Percentiles rank a stretch among this genome's conserved stretches.
phyloP scores from a whole-genome alignment of 2,797 vertebrate species.

The Sebastes itinus region DNA sequence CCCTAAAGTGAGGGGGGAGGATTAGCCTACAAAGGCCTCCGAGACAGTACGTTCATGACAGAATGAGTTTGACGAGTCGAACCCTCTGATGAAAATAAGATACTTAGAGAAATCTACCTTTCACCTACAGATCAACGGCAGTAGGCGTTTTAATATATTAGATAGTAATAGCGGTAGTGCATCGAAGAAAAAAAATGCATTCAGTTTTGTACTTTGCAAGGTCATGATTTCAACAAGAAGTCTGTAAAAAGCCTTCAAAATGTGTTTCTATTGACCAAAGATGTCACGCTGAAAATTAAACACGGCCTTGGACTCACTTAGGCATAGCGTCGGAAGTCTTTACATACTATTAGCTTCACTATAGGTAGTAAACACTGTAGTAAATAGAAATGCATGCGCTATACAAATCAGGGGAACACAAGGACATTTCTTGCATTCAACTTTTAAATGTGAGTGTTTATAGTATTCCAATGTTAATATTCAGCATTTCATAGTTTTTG shows the following conservation, averaged over 20 bases:
- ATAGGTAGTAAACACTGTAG: background rate
- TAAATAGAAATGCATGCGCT: background rate
- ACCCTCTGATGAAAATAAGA: constrained; percentile 14
- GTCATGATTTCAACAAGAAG: background rate
- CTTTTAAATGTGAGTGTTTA: background rate
- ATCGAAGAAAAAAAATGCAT: background rate
- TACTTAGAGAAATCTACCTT: background rate
- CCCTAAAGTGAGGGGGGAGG: constrained; percentile 28
- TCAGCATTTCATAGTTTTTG: background rate
- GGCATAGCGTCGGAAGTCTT: background rate
- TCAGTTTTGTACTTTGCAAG: background rate
- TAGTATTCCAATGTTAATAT: background rate
- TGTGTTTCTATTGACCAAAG: background rate
- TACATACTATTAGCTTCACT: background rate
- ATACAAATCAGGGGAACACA: background rate
- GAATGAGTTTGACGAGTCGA: constrained; percentile 23
- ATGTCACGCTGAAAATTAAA: background rate
- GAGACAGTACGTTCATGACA: constrained; percentile 25
- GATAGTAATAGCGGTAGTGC: background rate
- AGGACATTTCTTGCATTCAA: background rate
- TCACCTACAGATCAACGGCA: background rate
- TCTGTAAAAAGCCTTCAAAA: background rate
- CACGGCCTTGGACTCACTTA: background rate
- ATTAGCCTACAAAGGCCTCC: constrained; percentile 40
- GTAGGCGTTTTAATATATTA: background rate